Evolutionary conservation across 2,113 vertebrate species (phyloP).

Genomic region (Piaya cayana): DNA sequence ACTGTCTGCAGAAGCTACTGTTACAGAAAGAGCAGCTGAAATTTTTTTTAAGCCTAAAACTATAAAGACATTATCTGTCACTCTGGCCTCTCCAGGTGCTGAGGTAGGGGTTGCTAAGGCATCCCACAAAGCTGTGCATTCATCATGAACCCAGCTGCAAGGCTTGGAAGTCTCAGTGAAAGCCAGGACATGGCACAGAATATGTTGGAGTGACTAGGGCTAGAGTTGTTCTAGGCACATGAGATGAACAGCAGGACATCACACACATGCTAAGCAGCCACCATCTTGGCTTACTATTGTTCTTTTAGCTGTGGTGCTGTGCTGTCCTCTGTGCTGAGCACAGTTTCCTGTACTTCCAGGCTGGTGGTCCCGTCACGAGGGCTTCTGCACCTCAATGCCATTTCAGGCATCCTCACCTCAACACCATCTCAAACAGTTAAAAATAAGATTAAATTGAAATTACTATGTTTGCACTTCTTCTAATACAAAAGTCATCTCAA

Average conservation of each 20-base stretch:
- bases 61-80: not conserved
- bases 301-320: fast-evolving
- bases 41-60: not conserved
- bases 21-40: not conserved
- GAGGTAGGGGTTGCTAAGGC: not conserved
- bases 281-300: fast-evolving
- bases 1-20: not conserved
- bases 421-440: not conserved
- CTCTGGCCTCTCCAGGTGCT: not conserved
- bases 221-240: not conserved
- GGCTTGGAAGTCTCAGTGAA: no score
- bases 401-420: not conserved
- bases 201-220: no score
- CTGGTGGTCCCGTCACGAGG: not conserved
- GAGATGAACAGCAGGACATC: not conserved
- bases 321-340: not conserved
- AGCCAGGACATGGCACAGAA: not conserved
- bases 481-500: not conserved
- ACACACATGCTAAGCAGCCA: fast-evolving
- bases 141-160: no score
- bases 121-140: fast-evolving
- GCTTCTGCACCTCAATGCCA: not conserved
- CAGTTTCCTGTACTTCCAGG: not conserved
- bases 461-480: not conserved
- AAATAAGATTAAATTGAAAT: not conserved